Evolutionary conservation across 2,888 invertebrate species (phyloP).

Genomic region (Orthosia incerta): DNA sequence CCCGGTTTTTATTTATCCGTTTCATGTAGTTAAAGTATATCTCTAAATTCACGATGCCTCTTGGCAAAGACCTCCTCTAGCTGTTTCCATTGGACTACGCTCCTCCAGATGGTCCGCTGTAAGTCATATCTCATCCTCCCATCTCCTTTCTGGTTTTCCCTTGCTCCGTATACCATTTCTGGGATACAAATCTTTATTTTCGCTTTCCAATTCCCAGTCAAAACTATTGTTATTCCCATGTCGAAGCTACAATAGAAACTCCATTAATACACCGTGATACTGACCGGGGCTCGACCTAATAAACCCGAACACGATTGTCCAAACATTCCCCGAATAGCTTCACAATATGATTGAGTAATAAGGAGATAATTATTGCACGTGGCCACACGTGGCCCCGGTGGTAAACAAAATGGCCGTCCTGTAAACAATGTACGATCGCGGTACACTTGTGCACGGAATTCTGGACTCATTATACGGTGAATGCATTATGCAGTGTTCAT

Average conservation of each 20-base stretch:
- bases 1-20: too few relatives aligned
- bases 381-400: constrained; percentile 80
- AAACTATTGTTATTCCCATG: constrained; percentile 23
- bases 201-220: background rate
- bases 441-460: constrained; percentile 52
- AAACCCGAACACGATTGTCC: constrained; percentile 71
- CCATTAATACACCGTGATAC: constrained; percentile 55
- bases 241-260: constrained; percentile 48
- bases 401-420: constrained; percentile 72
- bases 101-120: too few relatives aligned
- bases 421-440: constrained; percentile 66
- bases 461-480: constrained; percentile 6
- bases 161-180: too few relatives aligned
- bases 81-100: too few relatives aligned
- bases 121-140: too few relatives aligned
- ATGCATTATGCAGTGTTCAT: constrained; percentile 13
- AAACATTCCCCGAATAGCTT: constrained; percentile 81
- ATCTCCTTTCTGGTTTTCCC: too few relatives aligned
- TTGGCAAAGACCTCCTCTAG: too few relatives aligned
- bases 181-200: background rate
- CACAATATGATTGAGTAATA: constrained; percentile 86
- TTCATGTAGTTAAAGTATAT: too few relatives aligned
- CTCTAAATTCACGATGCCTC: too few relatives aligned
- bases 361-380: constrained; percentile 82
- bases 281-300: constrained; percentile 72